Conservation (phyloP, 2,113 vertebrate genomes). For the Paracanthobrama guichenoti region DNA sequence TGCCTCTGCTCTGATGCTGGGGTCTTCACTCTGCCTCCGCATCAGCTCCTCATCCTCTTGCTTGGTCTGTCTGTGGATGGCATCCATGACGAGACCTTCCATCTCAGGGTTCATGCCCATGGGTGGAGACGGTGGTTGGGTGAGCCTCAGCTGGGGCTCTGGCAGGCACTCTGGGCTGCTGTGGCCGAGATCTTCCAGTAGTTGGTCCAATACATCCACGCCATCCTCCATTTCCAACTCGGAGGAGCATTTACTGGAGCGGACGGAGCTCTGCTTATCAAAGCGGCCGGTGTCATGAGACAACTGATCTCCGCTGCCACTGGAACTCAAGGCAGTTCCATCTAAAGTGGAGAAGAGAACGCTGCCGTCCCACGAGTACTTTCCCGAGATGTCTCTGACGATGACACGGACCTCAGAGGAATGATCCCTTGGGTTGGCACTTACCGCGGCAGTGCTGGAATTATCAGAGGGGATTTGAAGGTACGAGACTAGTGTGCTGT, state of each 20-base stretch:
- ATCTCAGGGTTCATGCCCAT: constrained; percentile 85
- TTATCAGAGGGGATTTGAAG: constrained; percentile 85
- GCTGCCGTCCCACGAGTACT: constrained; percentile 93
- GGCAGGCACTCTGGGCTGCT: constrained; percentile 92
- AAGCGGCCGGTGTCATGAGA: constrained; percentile 41
- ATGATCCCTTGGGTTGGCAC: constrained; percentile 62
- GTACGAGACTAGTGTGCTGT: constrained; percentile 94
- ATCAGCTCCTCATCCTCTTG: constrained; percentile 81
- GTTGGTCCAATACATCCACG: constrained; percentile 82
- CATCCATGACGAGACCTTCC: constrained; percentile 81
- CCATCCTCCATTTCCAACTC: constrained; percentile 71
- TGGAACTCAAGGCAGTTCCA: constrained; percentile 58
- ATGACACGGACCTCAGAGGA: constrained; percentile 91
- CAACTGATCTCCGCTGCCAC: constrained; percentile 41
- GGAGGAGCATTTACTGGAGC: constrained; percentile 49
- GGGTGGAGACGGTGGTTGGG: constrained; percentile 85
- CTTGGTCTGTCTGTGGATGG: constrained; percentile 80
- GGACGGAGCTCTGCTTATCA: constrained; percentile 53
- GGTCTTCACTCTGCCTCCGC: constrained; percentile 69
- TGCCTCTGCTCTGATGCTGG: constrained; percentile 69
- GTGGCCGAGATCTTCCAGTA: constrained; percentile 85
- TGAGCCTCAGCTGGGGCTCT: constrained; percentile 82
- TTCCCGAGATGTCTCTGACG: constrained; percentile 95
- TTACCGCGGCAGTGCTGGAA: neutral
- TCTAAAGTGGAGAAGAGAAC: constrained; percentile 86